Conservation (phyloP, 2,888 invertebrate species). For the Trissolcus brochymenae region DNA sequence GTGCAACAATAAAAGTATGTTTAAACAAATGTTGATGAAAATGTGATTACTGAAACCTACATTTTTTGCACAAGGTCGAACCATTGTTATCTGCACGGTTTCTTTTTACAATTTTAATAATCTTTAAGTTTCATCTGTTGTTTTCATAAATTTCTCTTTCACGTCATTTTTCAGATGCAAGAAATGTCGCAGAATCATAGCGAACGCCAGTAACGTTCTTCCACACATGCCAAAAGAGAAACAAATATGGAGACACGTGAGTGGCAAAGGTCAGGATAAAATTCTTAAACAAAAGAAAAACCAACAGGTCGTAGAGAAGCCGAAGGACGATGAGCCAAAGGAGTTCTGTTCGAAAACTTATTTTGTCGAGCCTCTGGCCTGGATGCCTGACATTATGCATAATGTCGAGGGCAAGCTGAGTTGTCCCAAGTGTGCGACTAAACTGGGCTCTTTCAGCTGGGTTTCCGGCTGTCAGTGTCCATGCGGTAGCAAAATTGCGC, state of each 20-base stretch:
- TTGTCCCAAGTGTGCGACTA: slow-evolving; percentile 90
- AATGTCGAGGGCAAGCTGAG: slow-evolving; percentile 88
- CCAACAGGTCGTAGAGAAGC: slow-evolving; percentile 49
- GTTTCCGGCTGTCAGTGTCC: slow-evolving; percentile 90
- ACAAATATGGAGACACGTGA: slow-evolving; percentile 77
- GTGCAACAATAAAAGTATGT: too few relatives aligned
- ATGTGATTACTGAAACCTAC: too few relatives aligned
- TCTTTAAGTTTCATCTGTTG: not conserved
- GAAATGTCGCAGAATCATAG: slow-evolving; percentile 89
- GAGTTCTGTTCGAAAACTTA: slow-evolving; percentile 84
- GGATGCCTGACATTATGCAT: slow-evolving; percentile 88
- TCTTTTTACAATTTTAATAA: not conserved
- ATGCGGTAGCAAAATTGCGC: slow-evolving; percentile 92
- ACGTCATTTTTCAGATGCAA: slow-evolving; percentile 78
- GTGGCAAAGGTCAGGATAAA: slow-evolving; percentile 69
- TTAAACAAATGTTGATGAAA: too few relatives aligned
- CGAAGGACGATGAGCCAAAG: slow-evolving; percentile 58
- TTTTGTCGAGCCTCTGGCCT: slow-evolving; percentile 92
- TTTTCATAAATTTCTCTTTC: not conserved
- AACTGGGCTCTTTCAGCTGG: slow-evolving; percentile 95
- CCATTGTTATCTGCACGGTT: not conserved
- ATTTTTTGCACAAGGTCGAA: too few relatives aligned
- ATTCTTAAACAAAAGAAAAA: slow-evolving; percentile 60
- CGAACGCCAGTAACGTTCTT: slow-evolving; percentile 87
- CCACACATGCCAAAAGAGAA: slow-evolving; percentile 81